Percentiles rank a stretch among this genome's conserved stretches.
phyloP scores from a whole-genome alignment of 2,113 vertebrate species.

The Microcebus jonahi region DNA sequence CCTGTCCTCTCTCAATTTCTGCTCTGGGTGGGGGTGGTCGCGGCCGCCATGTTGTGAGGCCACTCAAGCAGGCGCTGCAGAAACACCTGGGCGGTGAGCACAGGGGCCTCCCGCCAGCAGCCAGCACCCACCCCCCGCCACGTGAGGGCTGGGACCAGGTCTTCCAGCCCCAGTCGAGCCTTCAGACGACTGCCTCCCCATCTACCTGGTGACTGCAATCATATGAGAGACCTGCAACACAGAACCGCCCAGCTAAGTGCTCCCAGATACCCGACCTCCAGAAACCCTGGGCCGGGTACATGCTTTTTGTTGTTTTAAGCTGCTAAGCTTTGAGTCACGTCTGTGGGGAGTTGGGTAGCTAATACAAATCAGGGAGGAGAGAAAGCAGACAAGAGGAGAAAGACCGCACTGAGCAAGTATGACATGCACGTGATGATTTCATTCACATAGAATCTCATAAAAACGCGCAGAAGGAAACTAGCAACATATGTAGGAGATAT shows the following conservation, averaged over 20 bases:
- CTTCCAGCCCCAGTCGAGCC: background rate
- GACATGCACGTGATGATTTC: background rate
- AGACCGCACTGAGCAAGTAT: background rate
- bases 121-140: rapidly evolving
- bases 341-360: background rate
- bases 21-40: too few relatives aligned
- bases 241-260: background rate
- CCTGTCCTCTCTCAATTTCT: too few relatives aligned
- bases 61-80: background rate
- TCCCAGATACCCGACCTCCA: background rate
- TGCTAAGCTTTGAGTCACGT: background rate
- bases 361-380: background rate
- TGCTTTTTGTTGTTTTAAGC: background rate
- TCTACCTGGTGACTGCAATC: too few relatives aligned
- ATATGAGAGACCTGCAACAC: background rate
- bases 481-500: background rate
- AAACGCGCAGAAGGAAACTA: background rate
- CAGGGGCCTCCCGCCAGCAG: too few relatives aligned
- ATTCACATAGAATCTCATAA: background rate
- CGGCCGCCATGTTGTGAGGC: background rate
- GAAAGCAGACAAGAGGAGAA: background rate
- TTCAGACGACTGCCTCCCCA: too few relatives aligned
- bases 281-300: too few relatives aligned
- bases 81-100: background rate
- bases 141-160: too few relatives aligned